Base-by-base conservation (phyloP, 1,140 invertebrate species). In the Cydia fagiglandana region DNA sequence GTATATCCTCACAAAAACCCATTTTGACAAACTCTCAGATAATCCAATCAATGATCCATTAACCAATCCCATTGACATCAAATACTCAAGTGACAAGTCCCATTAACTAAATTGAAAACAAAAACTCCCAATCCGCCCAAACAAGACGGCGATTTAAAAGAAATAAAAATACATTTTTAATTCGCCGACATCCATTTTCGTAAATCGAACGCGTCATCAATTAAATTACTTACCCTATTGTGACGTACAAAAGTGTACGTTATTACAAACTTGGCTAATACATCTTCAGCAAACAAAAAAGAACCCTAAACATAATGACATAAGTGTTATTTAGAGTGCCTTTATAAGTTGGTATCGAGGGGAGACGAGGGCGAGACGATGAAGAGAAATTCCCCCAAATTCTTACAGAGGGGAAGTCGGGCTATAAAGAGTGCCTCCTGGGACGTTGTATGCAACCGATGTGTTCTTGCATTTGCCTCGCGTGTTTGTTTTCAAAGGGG, bases 201-300 rank as follows among this genome's bases (percentile, higher is more conserved):
- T 83, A 85, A 87, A 88, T 88, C 85, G 88, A 89, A 88, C 85
- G 81, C 82, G 86, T 88, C 89, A 89, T 91, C 88, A 88, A 91
- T 91, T 91, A 89, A 91, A 90, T 91, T 90, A 91, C 88, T 89
- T 84, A 78, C 83, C 75, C 84, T 76, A 85, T 86, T 87, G 83
- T 86, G 80, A 83, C 77, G 80, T 83, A 81, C 80, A 77, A 81
- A 83, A 75, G 78, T 83, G 34, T 78, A 78, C 76, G 73, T 77
- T 77, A 34, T 66, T 45, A 77, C 79, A 73, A 77, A 73, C 5
- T 66, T 78, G 75, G 30, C 74, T 75, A 24, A 13, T 34, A 38
- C 64, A 61, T 3, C 20, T 20, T 10, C 24, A 13, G 15, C 75
- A 74, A 47, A 3, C 20, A 56, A 87, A 84, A 84, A 56, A 78